A percentile compares a stretch with the other conserved stretches of the same genome.
phyloP scores from a whole-genome alignment of 2,797 vertebrate species.

The Natrix natrix region DNA sequence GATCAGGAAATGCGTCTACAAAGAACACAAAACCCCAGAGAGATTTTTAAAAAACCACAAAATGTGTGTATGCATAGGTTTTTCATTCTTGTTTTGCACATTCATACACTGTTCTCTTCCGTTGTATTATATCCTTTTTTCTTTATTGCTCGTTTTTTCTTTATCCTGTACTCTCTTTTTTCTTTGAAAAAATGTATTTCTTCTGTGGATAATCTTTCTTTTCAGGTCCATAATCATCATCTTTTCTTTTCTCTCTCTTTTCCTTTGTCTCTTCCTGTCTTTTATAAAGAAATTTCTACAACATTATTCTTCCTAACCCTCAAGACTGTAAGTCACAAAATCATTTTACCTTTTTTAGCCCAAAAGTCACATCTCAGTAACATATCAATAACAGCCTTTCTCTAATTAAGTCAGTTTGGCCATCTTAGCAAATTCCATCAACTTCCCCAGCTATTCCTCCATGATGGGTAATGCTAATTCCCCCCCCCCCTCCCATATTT shows the following conservation, averaged over 20 bases:
- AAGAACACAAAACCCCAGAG: too few species aligned
- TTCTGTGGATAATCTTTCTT: neutral
- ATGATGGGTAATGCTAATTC: neutral
- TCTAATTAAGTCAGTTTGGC: neutral
- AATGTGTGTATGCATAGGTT: neutral
- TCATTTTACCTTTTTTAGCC: neutral
- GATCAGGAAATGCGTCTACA: neutral
- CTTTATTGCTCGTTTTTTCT: too few species aligned
- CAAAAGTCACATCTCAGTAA: neutral
- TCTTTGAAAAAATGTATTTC: neutral
- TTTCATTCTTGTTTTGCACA: too few species aligned
- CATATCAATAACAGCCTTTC: neutral
- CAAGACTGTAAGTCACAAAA: neutral
- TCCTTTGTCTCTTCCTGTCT: neutral
- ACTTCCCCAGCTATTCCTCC: neutral
- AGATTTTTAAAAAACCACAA: neutral
- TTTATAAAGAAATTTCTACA: neutral
- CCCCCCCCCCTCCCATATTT: neutral
- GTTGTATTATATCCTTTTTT: neutral
- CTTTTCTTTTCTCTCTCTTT: neutral
- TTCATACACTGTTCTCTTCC: too few species aligned
- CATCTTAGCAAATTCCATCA: neutral
- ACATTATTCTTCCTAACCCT: neutral
- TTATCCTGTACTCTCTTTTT: neutral
- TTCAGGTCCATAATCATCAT: neutral